Evolutionary conservation across 2,113 vertebrate species (phyloP).

Genomic region (Connochaetes taurinus): DNA sequence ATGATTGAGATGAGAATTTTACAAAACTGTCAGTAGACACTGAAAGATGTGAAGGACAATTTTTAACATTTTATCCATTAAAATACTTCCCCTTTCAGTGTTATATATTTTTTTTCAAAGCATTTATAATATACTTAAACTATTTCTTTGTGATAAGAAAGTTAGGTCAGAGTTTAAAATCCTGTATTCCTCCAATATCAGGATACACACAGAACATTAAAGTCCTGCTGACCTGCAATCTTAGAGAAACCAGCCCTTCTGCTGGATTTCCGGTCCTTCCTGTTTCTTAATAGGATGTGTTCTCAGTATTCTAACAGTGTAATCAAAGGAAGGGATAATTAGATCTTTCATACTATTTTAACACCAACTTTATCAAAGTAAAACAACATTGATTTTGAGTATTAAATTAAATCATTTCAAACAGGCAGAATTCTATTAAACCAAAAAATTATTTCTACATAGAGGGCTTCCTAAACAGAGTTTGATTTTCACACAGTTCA

Average conservation of each 20-base stretch:
- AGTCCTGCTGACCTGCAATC: background rate
- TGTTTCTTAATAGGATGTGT: background rate
- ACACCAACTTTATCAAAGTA: background rate
- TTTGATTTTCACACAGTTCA: background rate
- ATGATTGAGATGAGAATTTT: background rate
- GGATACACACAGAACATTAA: background rate
- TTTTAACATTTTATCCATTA: background rate
- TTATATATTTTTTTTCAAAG: background rate
- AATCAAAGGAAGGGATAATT: background rate
- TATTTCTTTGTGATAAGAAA: background rate
- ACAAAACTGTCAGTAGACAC: background rate
- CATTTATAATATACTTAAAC: background rate
- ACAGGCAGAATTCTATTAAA: background rate
- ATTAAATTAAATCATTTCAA: background rate
- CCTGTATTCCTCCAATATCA: background rate
- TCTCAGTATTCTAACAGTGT: background rate
- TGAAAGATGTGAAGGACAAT: background rate
- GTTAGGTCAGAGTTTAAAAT: constrained; percentile 34
- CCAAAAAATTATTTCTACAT: constrained; percentile 15
- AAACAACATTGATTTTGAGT: background rate
- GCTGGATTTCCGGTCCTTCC: constrained; percentile 19
- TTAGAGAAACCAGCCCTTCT: background rate
- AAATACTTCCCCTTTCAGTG: background rate
- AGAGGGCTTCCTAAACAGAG: background rate
- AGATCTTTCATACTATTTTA: background rate